A percentile compares a stretch with the other conserved stretches of the same genome.
phyloP scores from a whole-genome alignment of 2,113 vertebrate genomes.

The Holacanthus passer region DNA sequence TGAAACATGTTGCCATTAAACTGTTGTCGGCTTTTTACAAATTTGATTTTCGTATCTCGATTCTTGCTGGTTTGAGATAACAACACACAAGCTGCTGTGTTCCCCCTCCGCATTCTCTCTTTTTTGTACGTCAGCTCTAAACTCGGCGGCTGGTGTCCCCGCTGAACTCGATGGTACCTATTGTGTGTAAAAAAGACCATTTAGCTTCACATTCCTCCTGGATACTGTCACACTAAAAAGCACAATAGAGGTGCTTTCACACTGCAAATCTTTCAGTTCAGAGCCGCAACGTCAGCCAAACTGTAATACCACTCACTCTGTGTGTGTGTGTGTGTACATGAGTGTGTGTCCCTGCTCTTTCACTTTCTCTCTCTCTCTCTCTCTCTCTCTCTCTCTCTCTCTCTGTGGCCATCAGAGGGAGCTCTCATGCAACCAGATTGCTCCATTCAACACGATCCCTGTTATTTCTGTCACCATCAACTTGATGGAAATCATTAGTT shows the following conservation, averaged over 20 bases:
- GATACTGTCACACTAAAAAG: slow-evolving; percentile 75
- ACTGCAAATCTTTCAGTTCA: slow-evolving; percentile 77
- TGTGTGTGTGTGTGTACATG: slow-evolving; percentile 16
- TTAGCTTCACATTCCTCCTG: slow-evolving; percentile 79
- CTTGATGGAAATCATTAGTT: background rate
- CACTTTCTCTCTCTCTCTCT: slow-evolving; percentile 26
- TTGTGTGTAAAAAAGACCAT: slow-evolving; percentile 70
- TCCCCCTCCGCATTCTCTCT: background rate
- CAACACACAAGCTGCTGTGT: slow-evolving; percentile 6
- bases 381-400: slow-evolving; percentile 17
- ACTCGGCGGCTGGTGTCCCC: slow-evolving; percentile 59
- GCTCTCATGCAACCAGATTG: slow-evolving; percentile 50
- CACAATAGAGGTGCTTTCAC: slow-evolving; percentile 80
- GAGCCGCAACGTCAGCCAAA: slow-evolving; percentile 79
- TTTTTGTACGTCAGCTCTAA: slow-evolving; percentile 62
- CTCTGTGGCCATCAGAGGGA: slow-evolving; percentile 68
- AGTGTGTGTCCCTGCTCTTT: slow-evolving; percentile 20
- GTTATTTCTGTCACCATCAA: background rate
- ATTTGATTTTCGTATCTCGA: slow-evolving; percentile 1
- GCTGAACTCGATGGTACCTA: slow-evolving; percentile 70
- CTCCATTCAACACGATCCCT: background rate
- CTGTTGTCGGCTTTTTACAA: background rate
- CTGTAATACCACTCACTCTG: slow-evolving; percentile 67
- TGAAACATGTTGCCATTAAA: background rate
- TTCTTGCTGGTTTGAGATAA: slow-evolving; percentile 40